Base-by-base conservation (phyloP, 2,113 vertebrate species). In the Atractosteus spatula region DNA sequence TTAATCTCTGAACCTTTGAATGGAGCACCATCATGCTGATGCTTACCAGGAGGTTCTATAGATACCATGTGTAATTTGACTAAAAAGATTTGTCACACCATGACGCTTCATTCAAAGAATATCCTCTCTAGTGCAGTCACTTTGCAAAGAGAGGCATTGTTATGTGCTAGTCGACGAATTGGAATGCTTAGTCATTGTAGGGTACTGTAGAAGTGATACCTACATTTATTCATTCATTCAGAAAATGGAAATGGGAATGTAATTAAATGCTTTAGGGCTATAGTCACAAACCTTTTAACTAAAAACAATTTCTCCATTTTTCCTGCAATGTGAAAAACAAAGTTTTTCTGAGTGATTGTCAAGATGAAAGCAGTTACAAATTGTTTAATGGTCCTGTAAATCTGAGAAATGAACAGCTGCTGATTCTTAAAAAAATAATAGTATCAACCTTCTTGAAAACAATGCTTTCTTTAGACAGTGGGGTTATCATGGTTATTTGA, bases 221-320 rank as follows among this genome's bases (percentile, higher is more conserved):
- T 84, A 80, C 80, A 78, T 81, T 16, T 68, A 41, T 65, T 41
- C 68, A 71, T 76, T 74, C 77, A 80, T 47, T 68, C 57, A 74
- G 70, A 69, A 80, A 76, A 82, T 71, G 7, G 70, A 69, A 74
- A 56, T 17, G 70, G 41, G 29, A 7, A 7, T 42, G 41, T 13
- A 42, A 65, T 12, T 42, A 44, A 16, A 41, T 62, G 17, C 16
- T 29, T 29, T 29, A 29, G 29, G 29, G 29, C 29, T 29, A 29
- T 29, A 29, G 29, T 29, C 29, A 29, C 29, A 29, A 29, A 29
- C 29, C 29, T 29, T 29, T 29, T 29, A 29, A 29, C 29, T 29
- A 29, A 29, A 29, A 29, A 29, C 29, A 29, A 29, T 29, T 29
- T 29, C 29, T 29, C 29, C 1, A 29, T 29, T 29, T 29, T 29